Evolutionary conservation across 1,140 invertebrate species (phyloP).

Genomic region (Protaetia brevitarsis): DNA sequence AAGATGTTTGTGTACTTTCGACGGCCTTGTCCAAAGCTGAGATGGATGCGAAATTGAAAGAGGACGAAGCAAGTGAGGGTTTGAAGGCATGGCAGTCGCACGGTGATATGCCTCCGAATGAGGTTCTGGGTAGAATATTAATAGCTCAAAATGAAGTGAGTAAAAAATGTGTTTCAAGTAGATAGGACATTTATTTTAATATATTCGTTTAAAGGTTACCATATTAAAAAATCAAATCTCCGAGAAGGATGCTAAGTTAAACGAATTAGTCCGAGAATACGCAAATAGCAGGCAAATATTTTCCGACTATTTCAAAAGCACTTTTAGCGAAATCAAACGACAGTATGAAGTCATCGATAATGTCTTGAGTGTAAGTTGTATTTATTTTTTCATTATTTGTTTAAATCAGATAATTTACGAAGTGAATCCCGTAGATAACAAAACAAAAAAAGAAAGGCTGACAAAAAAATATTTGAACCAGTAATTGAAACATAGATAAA

Average conservation of each 20-base stretch:
- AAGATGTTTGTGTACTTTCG: conserved; percentile 55
- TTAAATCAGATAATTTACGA: not conserved
- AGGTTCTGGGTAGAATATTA: conserved; percentile 43
- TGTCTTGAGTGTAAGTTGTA: conserved; percentile 47
- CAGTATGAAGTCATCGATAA: conserved; percentile 52
- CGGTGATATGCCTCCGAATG: conserved; percentile 42
- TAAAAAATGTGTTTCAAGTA: conserved; percentile 3
- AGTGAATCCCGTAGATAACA: no score
- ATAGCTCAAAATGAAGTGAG: conserved; percentile 44
- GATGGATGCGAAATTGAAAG: conserved; percentile 40
- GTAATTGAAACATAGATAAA: no score
- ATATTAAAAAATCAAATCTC: conserved; percentile 43
- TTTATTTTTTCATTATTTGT: not conserved
- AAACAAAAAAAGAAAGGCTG: no score
- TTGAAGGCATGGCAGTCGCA: conserved; percentile 44
- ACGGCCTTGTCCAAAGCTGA: conserved; percentile 51
- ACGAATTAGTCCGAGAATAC: conserved; percentile 46
- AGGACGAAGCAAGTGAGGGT: conserved; percentile 42
- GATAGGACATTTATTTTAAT: conserved; percentile 17
- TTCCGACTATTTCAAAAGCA: conserved; percentile 48
- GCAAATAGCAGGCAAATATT: conserved; percentile 44
- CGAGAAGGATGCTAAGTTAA: conserved; percentile 47
- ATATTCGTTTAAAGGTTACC: conserved; percentile 36
- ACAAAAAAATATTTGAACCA: no score
- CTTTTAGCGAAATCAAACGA: conserved; percentile 47